Base-by-base conservation (phyloP, 2,888 invertebrate species). In the Andrena chrysosceles region DNA sequence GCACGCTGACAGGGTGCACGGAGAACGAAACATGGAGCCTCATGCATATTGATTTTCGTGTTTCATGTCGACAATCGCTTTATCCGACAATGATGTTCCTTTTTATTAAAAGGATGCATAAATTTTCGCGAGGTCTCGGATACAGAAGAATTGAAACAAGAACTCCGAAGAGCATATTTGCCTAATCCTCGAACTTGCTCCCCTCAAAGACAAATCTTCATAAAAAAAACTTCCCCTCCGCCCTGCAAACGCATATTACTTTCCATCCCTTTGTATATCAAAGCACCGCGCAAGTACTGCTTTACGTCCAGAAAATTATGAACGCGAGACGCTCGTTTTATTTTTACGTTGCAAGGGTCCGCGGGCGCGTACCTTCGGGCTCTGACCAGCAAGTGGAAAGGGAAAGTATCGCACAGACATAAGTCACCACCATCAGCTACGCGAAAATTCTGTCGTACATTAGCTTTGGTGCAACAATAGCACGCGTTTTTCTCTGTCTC, bases 31-130 rank as follows among this genome's bases (percentile, higher is more conserved):
- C 10, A 29, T 16, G 23, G 48, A 48, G 56, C 33, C 49, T n/a
- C 77, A 29, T 35, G 54, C 77, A 76, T 77, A 77, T 79, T 77
- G 79, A 79, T 77, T 56, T 59, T 48, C 26, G 49, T 23, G 68
- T 56, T 35, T 35, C 54, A 8, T 13, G 33, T 33, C 63, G 56
- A 23, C 63, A 63, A 76, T 76, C 35, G 52, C 54, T 70, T 63
- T 23, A 31, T 6, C 29, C 29, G 4, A 20, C 20, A 56, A 26
- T 8, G 49, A 5, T 31, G n/a, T 7, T 60, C 13, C 20, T 20
- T 42, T 23, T 10, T 0, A 26, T 13, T 26, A 20, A 31, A 16
- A 35, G n/a, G n/a, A 29, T 52, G n/a, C 16, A n/a, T 6, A 23
- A 26, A 7, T 74, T 74, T 29, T 33, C 13, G 23, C 13, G 33